phyloP scores from a whole-genome alignment of 2,888 invertebrate species.

The Epiblema foenella region DNA sequence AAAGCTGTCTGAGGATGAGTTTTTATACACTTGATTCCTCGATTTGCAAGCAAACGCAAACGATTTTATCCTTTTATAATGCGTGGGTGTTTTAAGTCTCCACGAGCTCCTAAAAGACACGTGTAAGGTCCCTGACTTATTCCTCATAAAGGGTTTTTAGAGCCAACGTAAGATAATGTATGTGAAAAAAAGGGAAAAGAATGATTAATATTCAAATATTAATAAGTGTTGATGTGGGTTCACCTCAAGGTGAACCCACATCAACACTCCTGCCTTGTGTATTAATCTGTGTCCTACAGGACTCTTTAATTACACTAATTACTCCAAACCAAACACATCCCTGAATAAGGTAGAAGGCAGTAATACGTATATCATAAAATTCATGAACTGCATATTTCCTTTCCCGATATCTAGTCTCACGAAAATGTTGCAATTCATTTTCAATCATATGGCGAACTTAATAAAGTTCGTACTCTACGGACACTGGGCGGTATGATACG shows the following conservation, averaged over 20 bases:
- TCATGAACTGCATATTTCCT: not conserved
- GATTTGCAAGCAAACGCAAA: too few species aligned
- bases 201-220: too few species aligned
- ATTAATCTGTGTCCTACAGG: conserved; percentile 3
- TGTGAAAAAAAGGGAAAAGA: too few species aligned
- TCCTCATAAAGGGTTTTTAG: too few species aligned
- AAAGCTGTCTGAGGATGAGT: too few species aligned
- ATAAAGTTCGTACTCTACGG: not conserved
- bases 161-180: too few species aligned
- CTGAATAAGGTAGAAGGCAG: not conserved
- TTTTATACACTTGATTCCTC: too few species aligned
- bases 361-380: not conserved
- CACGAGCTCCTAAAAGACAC: too few species aligned
- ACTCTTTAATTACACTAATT: conserved; percentile 35
- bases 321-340: conserved; percentile 27
- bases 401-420: not conserved
- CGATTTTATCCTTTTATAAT: too few species aligned
- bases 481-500: not conserved
- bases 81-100: too few species aligned
- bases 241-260: not conserved
- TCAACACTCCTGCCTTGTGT: conserved; percentile 3
- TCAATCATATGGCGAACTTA: not conserved
- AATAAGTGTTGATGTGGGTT: too few species aligned
- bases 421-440: not conserved
- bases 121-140: too few species aligned